These are phyloP conservation scores for Chrysocyon brachyurus DNA, from an alignment of 2,797 vertebrate genomes.

Conservation along the genomic window DNA sequence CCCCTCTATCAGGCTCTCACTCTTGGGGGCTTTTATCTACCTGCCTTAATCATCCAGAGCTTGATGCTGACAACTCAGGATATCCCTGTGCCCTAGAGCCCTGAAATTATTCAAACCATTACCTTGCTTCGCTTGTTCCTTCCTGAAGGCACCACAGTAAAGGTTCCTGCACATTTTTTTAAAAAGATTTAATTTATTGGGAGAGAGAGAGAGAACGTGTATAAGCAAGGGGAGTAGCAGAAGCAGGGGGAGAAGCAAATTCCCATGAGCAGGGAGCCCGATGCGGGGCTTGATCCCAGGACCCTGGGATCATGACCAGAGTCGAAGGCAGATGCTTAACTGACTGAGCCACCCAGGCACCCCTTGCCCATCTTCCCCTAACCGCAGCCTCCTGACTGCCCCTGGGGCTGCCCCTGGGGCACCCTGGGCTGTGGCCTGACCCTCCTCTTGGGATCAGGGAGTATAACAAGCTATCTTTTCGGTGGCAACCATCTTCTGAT, in stretches of 20 bases:
- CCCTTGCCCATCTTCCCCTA: accelerated
- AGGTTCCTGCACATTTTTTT: background rate
- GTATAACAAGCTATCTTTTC: background rate
- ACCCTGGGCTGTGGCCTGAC: accelerated
- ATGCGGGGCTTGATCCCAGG: too few species aligned
- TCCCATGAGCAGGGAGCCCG: too few species aligned
- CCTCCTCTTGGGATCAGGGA: background rate
- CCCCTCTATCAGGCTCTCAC: background rate
- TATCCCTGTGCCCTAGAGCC: background rate
- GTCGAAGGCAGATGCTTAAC: too few species aligned
- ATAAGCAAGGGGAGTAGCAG: too few species aligned
- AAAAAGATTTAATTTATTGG: too few species aligned
- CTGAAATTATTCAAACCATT: too few species aligned
- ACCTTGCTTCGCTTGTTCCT: accelerated
- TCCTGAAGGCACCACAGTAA: background rate
- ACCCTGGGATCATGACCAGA: too few species aligned
- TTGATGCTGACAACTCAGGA: background rate
- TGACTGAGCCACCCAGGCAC: too few species aligned
- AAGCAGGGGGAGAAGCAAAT: too few species aligned
- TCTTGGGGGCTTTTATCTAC: too few species aligned
- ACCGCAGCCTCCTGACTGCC: background rate
- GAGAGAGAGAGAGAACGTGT: too few species aligned
- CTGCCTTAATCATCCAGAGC: background rate
- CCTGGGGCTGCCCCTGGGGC: background rate
- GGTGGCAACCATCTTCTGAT: background rate